phyloP scores from a whole-genome alignment of 2,888 invertebrate species.

The Euspilapteryx auroguttella region DNA sequence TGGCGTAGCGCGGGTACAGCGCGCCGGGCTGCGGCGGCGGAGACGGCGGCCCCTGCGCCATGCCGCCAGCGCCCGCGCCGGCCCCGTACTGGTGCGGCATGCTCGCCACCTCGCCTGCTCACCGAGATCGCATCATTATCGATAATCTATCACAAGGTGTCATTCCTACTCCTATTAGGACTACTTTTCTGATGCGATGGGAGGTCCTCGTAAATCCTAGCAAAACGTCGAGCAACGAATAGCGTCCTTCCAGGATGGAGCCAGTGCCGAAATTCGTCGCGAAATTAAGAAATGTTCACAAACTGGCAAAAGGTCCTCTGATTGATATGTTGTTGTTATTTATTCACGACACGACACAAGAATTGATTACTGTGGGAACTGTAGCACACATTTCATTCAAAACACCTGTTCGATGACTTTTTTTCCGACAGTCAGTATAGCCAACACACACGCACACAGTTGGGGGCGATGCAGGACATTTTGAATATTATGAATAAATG shows the following conservation, averaged over 20 bases:
- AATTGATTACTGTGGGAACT: conserved; percentile 55
- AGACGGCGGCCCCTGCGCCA: conserved; percentile 79
- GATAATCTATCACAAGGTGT: conserved; percentile 12
- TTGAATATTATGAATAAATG: no score
- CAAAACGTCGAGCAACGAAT: no score
- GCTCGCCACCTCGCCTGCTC: conserved; percentile 54
- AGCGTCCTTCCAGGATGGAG: no score
- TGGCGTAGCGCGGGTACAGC: conserved; percentile 67
- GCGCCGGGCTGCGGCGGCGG: conserved; percentile 63
- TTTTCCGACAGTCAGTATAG: conserved; percentile 71
- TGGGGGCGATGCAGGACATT: no score
- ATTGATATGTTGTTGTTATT: no score
- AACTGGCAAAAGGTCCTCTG: no score
- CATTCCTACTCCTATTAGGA: conserved; percentile 16
- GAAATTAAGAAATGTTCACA: no score
- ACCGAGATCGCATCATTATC: no score
- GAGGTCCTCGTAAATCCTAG: no score
- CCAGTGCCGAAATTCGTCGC: no score
- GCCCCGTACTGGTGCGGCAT: conserved; percentile 84
- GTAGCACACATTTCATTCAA: conserved; percentile 65
- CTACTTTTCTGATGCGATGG: conserved; percentile 4
- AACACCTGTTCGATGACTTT: conserved; percentile 76
- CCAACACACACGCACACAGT: no score
- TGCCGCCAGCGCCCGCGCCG: conserved; percentile 65
- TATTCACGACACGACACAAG: conserved; percentile 52